These are phyloP conservation scores for Notothenia coriiceps DNA, from an alignment of 2,113 vertebrate species.

Conservation along the genomic window DNA sequence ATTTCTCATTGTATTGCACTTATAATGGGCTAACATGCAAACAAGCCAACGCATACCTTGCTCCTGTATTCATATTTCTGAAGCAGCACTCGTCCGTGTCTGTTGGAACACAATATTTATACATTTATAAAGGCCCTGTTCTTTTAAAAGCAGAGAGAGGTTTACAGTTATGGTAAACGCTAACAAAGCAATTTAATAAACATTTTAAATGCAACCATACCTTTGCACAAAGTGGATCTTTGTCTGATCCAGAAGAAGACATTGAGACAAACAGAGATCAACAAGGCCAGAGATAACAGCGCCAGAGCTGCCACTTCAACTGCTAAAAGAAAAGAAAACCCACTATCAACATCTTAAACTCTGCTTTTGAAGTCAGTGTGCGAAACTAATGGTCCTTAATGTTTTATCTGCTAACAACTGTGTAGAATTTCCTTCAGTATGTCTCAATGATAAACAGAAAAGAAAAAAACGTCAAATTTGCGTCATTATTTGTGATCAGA, in stretches of 20 bases:
- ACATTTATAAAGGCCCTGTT: background rate
- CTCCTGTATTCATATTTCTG: constrained; percentile 20
- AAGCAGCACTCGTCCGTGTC: constrained; percentile 33
- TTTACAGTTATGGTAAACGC: background rate
- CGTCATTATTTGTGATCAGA: background rate
- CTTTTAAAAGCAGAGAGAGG: background rate
- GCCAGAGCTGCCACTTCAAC: rapidly evolving
- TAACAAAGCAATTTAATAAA: background rate
- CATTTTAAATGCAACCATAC: constrained; percentile 42
- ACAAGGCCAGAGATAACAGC: constrained; percentile 65
- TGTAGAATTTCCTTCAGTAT: constrained; percentile 8
- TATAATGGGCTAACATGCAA: background rate
- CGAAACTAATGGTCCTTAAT: too few relatives aligned
- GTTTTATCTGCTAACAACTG: background rate
- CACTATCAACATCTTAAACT: background rate
- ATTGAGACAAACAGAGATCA: constrained; percentile 76
- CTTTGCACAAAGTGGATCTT: constrained; percentile 41
- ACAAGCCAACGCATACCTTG: constrained; percentile 54
- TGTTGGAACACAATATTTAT: constrained; percentile 46
- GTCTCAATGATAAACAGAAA: background rate
- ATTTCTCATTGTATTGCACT: background rate
- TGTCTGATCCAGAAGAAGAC: constrained; percentile 65
- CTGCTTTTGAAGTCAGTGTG: background rate
- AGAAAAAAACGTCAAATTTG: background rate
- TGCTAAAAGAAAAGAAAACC: constrained; percentile 7